These are phyloP conservation scores for Apotomis turbidana DNA, from an alignment of 2,888 invertebrate genomes.

Conservation along the genomic window DNA sequence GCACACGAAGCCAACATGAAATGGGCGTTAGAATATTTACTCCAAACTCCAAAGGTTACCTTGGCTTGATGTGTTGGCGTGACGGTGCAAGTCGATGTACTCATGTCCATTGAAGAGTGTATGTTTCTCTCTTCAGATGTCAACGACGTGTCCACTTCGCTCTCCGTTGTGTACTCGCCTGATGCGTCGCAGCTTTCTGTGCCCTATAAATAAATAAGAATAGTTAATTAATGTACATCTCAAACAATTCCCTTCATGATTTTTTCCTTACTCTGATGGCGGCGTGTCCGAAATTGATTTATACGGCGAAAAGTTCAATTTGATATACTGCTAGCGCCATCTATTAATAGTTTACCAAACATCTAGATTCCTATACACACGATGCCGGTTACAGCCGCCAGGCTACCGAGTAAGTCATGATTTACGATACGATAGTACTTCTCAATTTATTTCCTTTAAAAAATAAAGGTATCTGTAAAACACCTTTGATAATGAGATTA, in stretches of 20 bases:
- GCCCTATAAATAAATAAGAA: slow-evolving; percentile 67
- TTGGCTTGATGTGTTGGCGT: slow-evolving; percentile 85
- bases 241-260: no score
- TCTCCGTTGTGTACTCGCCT: slow-evolving; percentile 93
- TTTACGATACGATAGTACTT: neutral
- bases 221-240: slow-evolving; percentile 23
- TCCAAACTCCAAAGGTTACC: slow-evolving; percentile 55
- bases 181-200: slow-evolving; percentile 94
- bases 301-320: neutral
- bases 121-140: slow-evolving; percentile 91
- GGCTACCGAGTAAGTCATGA: no score
- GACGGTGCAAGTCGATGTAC: slow-evolving; percentile 82
- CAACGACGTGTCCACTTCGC: slow-evolving; percentile 88
- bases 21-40: neutral
- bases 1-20: slow-evolving; percentile 6
- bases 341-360: neutral
- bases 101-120: slow-evolving; percentile 86
- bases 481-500: neutral
- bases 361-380: no score
- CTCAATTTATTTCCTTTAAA: no score
- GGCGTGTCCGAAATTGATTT: no score
- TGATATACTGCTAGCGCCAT: slow-evolving; percentile 15
- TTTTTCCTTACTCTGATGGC: no score
- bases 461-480: no score
- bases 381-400: no score